Conservation (phyloP, 2,888 invertebrate genomes). For the Leucophora obtusa region DNA sequence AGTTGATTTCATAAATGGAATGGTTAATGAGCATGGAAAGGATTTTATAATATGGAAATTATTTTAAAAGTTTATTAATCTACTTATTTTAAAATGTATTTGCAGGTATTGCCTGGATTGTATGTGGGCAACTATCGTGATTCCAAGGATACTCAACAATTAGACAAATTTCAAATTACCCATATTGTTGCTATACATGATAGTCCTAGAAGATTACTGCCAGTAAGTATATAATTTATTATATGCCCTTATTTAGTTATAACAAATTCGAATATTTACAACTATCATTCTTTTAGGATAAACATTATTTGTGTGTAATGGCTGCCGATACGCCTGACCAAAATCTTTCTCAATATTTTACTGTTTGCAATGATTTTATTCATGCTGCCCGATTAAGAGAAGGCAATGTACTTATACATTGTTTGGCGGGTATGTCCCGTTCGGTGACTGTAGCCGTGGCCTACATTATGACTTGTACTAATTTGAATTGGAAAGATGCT, state of each 20-base stretch:
- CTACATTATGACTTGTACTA: constrained; percentile 96
- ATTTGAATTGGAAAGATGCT: constrained; percentile 93
- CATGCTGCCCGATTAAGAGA: constrained; percentile 93
- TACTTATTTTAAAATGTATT: constrained; percentile 62
- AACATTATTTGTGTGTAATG: constrained; percentile 96
- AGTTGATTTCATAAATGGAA: neutral
- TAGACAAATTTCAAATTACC: constrained; percentile 93
- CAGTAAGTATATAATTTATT: constrained; percentile 82
- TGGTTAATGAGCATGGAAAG: constrained; percentile 28
- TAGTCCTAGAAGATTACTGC: constrained; percentile 91
- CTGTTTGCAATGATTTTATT: constrained; percentile 96
- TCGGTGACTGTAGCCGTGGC: constrained; percentile 97
- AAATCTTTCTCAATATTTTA: constrained; percentile 95
- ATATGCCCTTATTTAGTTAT: neutral
- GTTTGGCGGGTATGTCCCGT: constrained; percentile 97
- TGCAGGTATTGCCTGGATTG: constrained; percentile 93
- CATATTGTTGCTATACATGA: constrained; percentile 98
- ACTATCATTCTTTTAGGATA: constrained; percentile 83
- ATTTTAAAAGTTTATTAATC: neutral
- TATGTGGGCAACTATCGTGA: constrained; percentile 98
- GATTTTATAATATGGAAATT: constrained; percentile 7
- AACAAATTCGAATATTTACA: neutral
- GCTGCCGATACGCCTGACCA: constrained; percentile 97
- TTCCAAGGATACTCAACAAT: constrained; percentile 93
- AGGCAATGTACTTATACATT: constrained; percentile 95